Conservation (phyloP, 2,797 vertebrate genomes). For the Oreonectes daqikongensis region DNA sequence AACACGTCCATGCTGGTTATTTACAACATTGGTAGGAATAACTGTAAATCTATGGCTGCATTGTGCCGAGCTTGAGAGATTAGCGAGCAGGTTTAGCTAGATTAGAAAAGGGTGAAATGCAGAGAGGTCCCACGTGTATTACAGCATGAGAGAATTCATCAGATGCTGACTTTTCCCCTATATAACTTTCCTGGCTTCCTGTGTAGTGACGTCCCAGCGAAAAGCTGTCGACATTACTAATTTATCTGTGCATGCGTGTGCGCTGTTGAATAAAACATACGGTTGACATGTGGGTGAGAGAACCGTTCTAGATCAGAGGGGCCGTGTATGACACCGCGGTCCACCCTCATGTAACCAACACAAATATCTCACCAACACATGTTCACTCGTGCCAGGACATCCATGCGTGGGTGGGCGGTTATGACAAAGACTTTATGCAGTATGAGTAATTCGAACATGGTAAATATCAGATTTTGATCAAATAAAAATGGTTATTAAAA, state of each 20-base stretch:
- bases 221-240: conserved; percentile 44
- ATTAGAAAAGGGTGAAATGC: conserved; percentile 14
- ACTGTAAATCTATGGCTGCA: conserved; percentile 36
- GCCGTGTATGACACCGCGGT: neutral
- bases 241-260: conserved; percentile 24
- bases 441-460: too few relatives aligned
- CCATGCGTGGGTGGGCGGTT: neutral
- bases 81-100: conserved; percentile 24
- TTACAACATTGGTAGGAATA: conserved; percentile 42
- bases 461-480: too few relatives aligned
- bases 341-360: neutral
- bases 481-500: too few relatives aligned
- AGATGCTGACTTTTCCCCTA: conserved; percentile 13
- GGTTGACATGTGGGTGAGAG: conserved; percentile 26
- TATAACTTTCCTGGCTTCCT: conserved; percentile 26
- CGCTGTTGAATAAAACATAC: conserved; percentile 47
- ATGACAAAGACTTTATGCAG: neutral
- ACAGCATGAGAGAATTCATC: conserved; percentile 18
- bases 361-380: neutral
- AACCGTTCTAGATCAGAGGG: neutral
- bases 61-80: conserved; percentile 40
- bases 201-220: conserved; percentile 16
- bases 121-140: conserved; percentile 1
- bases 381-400: neutral
- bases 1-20: conserved; percentile 5